Conservation (phyloP, 2,888 invertebrate species). For the Dione juno region DNA sequence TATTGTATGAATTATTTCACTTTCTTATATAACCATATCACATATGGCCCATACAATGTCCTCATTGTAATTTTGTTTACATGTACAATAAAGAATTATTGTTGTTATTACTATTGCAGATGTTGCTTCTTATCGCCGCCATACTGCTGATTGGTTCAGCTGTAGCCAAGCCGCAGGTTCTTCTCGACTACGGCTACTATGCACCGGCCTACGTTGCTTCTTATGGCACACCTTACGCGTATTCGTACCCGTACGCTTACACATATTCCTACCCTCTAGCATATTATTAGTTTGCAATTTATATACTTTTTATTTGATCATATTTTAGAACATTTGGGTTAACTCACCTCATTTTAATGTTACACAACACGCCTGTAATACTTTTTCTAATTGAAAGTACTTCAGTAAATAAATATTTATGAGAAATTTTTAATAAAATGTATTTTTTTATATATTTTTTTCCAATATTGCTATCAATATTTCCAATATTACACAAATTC, state of each 20-base stretch:
- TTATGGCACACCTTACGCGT: slow-evolving; percentile 66
- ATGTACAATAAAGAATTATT: too few species aligned
- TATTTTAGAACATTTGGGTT: neutral
- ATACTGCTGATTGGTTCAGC: slow-evolving; percentile 60
- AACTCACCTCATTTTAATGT: neutral
- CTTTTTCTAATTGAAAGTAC: neutral
- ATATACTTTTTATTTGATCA: neutral
- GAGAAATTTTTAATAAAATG: neutral
- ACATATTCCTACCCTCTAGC: slow-evolving; percentile 70
- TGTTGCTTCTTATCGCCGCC: slow-evolving; percentile 60
- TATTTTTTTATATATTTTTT: neutral
- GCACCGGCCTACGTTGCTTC: slow-evolving; percentile 65
- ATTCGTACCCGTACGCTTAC: slow-evolving; percentile 74
- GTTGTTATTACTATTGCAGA: slow-evolving; percentile 52
- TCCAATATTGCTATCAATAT: too few species aligned
- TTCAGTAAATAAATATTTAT: neutral
- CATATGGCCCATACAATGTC: too few species aligned
- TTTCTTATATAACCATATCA: too few species aligned
- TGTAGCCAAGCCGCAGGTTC: slow-evolving; percentile 72
- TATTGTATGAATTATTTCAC: too few species aligned
- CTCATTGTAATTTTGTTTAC: too few species aligned
- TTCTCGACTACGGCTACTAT: slow-evolving; percentile 71
- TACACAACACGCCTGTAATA: neutral
- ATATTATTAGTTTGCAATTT: slow-evolving; percentile 49
- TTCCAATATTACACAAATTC: neutral